A percentile compares a stretch with the other conserved stretches of the same genome.
Conservation (phyloP, 1,140 invertebrate genomes). For the Drosophila repleta region DNA sequence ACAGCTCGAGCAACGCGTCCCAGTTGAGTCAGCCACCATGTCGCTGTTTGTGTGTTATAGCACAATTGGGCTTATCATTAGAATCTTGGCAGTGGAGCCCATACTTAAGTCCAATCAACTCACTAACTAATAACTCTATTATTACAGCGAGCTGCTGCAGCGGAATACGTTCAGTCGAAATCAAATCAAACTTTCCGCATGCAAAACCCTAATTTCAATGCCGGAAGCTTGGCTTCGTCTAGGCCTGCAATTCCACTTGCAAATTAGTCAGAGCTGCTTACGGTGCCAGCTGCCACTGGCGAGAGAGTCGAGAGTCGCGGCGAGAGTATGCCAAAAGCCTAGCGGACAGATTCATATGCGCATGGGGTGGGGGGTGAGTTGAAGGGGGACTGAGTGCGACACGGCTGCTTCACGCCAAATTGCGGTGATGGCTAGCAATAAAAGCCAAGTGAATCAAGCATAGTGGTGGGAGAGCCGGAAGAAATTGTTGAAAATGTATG, state of each 20-base stretch:
- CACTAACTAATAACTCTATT: slow-evolving; percentile 65
- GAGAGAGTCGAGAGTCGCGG: slow-evolving; percentile 35
- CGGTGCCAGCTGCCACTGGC: slow-evolving; percentile 38
- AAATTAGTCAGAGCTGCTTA: slow-evolving; percentile 61
- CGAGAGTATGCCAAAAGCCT: slow-evolving; percentile 19
- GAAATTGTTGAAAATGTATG: not conserved
- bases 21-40: not conserved
- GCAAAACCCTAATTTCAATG: slow-evolving; percentile 72
- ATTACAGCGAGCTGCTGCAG: slow-evolving; percentile 40
- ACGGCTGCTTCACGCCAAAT: slow-evolving; percentile 66
- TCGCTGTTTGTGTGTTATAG: not conserved
- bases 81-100: slow-evolving; percentile 14
- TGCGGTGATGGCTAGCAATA: slow-evolving; percentile 63
- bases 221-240: slow-evolving; percentile 64
- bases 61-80: slow-evolving; percentile 40
- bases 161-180: slow-evolving; percentile 39
- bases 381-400: slow-evolving; percentile 30
- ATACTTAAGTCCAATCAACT: slow-evolving; percentile 49
- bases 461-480: slow-evolving; percentile 7
- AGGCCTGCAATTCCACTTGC: slow-evolving; percentile 68
- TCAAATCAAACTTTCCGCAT: slow-evolving; percentile 65
- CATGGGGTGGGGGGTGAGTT: slow-evolving; percentile 1
- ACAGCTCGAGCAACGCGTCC: not conserved
- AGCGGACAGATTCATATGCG: slow-evolving; percentile 25
- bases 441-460: slow-evolving; percentile 40